Evolutionary conservation across 23 tunicate genomes (phyloP), one percentile per base, ranked within the genome.

Genomic region (Phallusia fumigata): DNA sequence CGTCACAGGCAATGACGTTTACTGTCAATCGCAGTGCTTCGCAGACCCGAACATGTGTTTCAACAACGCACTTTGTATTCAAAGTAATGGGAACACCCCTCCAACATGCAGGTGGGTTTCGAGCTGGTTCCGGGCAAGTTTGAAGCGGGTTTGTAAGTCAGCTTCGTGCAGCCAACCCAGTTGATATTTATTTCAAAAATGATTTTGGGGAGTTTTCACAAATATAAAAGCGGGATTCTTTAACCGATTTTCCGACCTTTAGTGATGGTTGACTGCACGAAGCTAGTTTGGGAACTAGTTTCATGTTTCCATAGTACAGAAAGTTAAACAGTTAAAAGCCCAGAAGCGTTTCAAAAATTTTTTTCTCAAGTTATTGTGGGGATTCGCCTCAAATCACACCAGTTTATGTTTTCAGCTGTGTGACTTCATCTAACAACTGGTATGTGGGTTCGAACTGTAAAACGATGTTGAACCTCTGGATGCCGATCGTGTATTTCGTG

Each of bases 391-490:
- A n/a, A n/a, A n/a, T n/a, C n/a, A 40, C 47, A 40, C 5, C 47
- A 40, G 47, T 40, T 40, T 5, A 40, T 40, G 47, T 40, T 3
- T 40, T 40, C 16, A 58, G 69, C 16, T 58, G 69, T 24, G 69
- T 58, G 69, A 21, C 69, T 1, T 58, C 69, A 1, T 11, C 69
- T 21, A 58, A 58, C 69, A 58, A 58, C 28, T 85, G 89, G 89
- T 79, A 64, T 47, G 89, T 85, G 8, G 89, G 83, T 35, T 75
- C 79, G 10, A 58, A 53, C 28, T 85, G 89, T 64, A 51, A 85
- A 32, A 85, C 89, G 16, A 18, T 64, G 44, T 36, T 85, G 24
- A 75, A 85, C 36, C 22, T 85, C 22, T 85, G 89, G 89, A 53
- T 79, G 72, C 83, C 83, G 50, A 79, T 79, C 21, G 44, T 79